Base-by-base conservation (phyloP, 2,888 invertebrate species). In the Lypha dubia region DNA sequence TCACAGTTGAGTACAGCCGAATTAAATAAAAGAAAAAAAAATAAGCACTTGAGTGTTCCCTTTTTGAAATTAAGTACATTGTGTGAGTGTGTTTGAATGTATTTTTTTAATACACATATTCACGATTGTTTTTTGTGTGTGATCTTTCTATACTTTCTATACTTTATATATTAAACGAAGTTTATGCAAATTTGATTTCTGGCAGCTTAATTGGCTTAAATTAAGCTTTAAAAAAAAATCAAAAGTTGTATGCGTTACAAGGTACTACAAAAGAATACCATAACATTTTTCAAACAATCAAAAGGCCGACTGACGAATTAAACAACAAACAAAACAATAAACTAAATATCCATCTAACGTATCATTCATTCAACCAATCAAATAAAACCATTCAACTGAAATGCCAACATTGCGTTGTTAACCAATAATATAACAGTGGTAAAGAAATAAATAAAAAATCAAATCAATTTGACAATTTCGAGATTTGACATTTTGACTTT, bases 401-500 rank as follows among this genome's bases (percentile, higher is more conserved):
- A 60, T 80, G 75, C 84, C 83, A 83, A 77, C 79, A 84, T 70
- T 77, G 74, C n/a, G n/a, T 79, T 79, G 84, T 84, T 83, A 84
- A 77, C 62, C 73, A 86, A 83, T 83, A 77, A 73, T 53, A 75
- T 28, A 62, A 71, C 70, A 84, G 70, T 63, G 70, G 22, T 38
- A 70, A 22, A 70, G 63, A 24, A 62, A 80, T 38, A 20, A 35
- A 56, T 51, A 58, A 60, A 75, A 71, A 63, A 56, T 60, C 46
- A 79, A 82, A 67, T 83, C 84, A 86, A 84, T 86, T 80, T 86
- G 79, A 85, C 86, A 86, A 85, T 86, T 74, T 63, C 46, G n/a
- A 82, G 73, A 83, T 86, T 84, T 84, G 86, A 86, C 81, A 86
- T 86, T 86, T 85, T 86, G 86, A 87, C 86, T 84, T 86, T 86